Conservation (phyloP, 2,888 invertebrate genomes). For the Drosophila austrosaltans region DNA sequence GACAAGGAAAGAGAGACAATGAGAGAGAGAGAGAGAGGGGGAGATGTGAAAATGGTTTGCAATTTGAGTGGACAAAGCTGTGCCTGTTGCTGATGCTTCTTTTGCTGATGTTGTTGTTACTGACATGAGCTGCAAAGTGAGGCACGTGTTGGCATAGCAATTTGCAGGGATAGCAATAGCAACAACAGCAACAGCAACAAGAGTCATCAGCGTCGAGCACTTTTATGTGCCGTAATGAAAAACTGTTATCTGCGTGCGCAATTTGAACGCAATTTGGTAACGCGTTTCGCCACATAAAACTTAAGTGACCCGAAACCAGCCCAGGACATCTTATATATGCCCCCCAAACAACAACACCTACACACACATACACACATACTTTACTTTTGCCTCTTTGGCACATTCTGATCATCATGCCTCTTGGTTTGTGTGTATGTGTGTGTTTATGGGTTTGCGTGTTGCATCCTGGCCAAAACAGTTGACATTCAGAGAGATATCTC, state of each 20-base stretch:
- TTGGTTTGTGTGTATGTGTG: slow-evolving; percentile 29
- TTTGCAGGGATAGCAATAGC: slow-evolving; percentile 56
- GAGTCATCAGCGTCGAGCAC: slow-evolving; percentile 53
- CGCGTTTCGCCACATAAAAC: slow-evolving; percentile 79
- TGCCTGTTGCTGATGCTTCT: slow-evolving; percentile 55
- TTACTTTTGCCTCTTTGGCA: slow-evolving; percentile 20
- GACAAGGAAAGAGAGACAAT: not conserved
- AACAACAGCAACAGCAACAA: slow-evolving; percentile 41
- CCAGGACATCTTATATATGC: slow-evolving; percentile 43
- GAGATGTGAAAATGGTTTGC: slow-evolving; percentile 46
- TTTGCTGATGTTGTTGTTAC: slow-evolving; percentile 21
- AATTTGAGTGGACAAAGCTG: slow-evolving; percentile 51
- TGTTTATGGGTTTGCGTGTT: slow-evolving; percentile 66
- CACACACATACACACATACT: slow-evolving; percentile 15
- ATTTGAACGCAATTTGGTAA: slow-evolving; percentile 79
- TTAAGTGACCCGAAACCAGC: slow-evolving; percentile 76
- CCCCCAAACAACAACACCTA: slow-evolving; percentile 10
- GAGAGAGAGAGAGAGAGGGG: slow-evolving; percentile 32
- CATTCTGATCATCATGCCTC: slow-evolving; percentile 7
- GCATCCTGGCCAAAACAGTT: slow-evolving; percentile 68
- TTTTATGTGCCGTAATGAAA: slow-evolving; percentile 78
- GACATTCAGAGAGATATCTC: slow-evolving; percentile 61
- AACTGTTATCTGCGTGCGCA: slow-evolving; percentile 78
- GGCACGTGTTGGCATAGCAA: slow-evolving; percentile 79
- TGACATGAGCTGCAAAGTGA: slow-evolving; percentile 75